Base-by-base conservation (phyloP, 2,113 vertebrate genomes). In the Picathartes gymnocephalus region DNA sequence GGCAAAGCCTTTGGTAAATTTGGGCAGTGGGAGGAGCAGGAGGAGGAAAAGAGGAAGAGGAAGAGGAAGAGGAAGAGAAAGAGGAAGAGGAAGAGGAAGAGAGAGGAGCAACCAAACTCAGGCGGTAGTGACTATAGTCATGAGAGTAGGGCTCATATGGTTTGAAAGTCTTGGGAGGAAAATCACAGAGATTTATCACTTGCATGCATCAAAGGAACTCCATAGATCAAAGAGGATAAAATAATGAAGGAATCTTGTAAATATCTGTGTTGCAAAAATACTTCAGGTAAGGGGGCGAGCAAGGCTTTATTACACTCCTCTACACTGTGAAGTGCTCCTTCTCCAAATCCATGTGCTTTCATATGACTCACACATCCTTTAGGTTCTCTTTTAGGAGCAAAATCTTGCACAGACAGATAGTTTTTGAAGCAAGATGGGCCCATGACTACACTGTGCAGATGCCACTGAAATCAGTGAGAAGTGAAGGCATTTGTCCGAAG, bases 141-240 rank as follows among this genome's bases (percentile, higher is more conserved):
- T 44, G 27, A 69, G 48, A 87, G 31, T 35, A 85, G 66, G 66
- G 27, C 66, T 66, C 27, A 92, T 68, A 54, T 10, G 81, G 50
- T 86, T 56, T 78, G 51, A 44, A 87, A 95, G 8, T 27, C 65
- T 87, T 58, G 58, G 39, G 35, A 95, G 50, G 45, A 89, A 86
- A 95, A 65, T 69, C 37, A 80, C 9, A 2, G 40, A 50, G 78
- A 94, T 50, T 91, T 65, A 79, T 82, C 65, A 60, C 40, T 86
- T 4, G 1, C 40, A 15, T 4, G 7, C 87, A 58, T 89, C 50
- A 91, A 91, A 96, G 81, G 45, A 86, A 60, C 23, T 39, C 48
- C n/a, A 48, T 23, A 92, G 88, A 91, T 93, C 80, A 95, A 92
- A 96, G 83, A 89, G 14, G 44, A 69, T 72, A 90, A 62, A 91